phyloP scores from a whole-genome alignment of 2,888 invertebrate species.

The Euspilapteryx auroguttella region DNA sequence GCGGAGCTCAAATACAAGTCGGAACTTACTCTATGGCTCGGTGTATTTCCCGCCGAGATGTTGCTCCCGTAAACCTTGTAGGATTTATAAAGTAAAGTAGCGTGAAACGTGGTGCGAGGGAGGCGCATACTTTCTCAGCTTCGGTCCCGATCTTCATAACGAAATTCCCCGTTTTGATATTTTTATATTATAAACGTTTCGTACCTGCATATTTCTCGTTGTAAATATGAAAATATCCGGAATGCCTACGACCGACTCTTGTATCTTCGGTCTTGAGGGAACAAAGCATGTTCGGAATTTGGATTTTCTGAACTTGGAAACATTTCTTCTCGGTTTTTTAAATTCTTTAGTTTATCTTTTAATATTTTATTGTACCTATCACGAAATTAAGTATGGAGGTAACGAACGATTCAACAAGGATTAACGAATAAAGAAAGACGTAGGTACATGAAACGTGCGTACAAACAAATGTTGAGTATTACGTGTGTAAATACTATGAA shows the following conservation, averaged over 20 bases:
- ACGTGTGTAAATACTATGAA: neutral
- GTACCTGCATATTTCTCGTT: constrained; percentile 62
- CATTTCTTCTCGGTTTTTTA: constrained; percentile 13
- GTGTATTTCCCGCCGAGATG: too few species aligned
- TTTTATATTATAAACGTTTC: constrained; percentile 56
- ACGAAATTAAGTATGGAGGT: too few species aligned
- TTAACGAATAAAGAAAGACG: too few species aligned
- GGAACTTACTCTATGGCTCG: too few species aligned
- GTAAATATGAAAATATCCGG: constrained; percentile 62
- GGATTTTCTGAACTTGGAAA: constrained; percentile 27
- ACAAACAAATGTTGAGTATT: too few species aligned
- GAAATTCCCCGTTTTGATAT: constrained; percentile 62
- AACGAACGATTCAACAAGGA: too few species aligned
- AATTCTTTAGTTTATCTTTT: constrained; percentile 10
- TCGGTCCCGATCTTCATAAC: constrained; percentile 55
- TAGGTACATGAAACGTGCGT: too few species aligned
- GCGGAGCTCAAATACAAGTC: too few species aligned
- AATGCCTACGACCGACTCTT: constrained; percentile 38
- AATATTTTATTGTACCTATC: neutral
- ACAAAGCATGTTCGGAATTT: constrained; percentile 45
- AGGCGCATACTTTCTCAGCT: constrained; percentile 49
- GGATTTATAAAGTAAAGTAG: constrained; percentile 25
- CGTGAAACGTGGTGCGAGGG: constrained; percentile 18
- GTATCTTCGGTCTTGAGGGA: constrained; percentile 34
- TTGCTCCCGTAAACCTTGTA: too few species aligned